Evolutionary conservation across 2,797 vertebrate genomes (phyloP).

Genomic region (Moxostoma hubbsi): DNA sequence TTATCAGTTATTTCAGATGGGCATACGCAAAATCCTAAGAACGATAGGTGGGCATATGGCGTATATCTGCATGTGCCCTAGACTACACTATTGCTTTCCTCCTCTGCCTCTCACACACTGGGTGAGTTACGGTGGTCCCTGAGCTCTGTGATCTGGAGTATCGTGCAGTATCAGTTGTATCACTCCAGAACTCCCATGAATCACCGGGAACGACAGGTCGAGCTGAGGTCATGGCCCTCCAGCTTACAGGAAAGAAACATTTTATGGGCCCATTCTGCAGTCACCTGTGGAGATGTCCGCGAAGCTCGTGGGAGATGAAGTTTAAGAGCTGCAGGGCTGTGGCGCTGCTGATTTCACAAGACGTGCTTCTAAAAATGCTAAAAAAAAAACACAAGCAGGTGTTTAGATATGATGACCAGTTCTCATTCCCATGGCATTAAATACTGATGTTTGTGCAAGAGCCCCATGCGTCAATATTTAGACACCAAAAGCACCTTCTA

Average conservation of each 20-base stretch:
- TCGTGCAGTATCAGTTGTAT: slow-evolving; percentile 36
- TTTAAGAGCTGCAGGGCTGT: slow-evolving; percentile 15
- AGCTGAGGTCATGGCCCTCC: slow-evolving; percentile 41
- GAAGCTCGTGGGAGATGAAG: slow-evolving; percentile 47
- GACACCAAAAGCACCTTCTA: too few species aligned
- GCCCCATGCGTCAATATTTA: too few species aligned
- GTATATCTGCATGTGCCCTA: too few species aligned
- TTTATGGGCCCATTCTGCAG: slow-evolving; percentile 45
- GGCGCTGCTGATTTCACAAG: not conserved
- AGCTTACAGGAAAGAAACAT: slow-evolving; percentile 52
- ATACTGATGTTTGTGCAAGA: too few species aligned
- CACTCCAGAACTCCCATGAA: slow-evolving; percentile 53
- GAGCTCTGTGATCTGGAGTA: slow-evolving; percentile 51
- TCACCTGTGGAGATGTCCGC: slow-evolving; percentile 55
- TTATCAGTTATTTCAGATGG: too few species aligned
- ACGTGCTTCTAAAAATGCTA: not conserved
- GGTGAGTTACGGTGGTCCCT: slow-evolving; percentile 48
- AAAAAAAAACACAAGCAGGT: slow-evolving; percentile 4
- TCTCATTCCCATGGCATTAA: too few species aligned
- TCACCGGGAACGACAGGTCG: slow-evolving; percentile 32
- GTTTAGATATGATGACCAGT: not conserved
- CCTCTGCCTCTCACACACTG: not conserved
- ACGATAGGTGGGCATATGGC: too few species aligned
- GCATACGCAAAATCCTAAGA: too few species aligned
- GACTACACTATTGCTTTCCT: too few species aligned